Evolutionary conservation across 2,113 vertebrate genomes (phyloP).

Genomic region (Brachypteracias leptosomus): DNA sequence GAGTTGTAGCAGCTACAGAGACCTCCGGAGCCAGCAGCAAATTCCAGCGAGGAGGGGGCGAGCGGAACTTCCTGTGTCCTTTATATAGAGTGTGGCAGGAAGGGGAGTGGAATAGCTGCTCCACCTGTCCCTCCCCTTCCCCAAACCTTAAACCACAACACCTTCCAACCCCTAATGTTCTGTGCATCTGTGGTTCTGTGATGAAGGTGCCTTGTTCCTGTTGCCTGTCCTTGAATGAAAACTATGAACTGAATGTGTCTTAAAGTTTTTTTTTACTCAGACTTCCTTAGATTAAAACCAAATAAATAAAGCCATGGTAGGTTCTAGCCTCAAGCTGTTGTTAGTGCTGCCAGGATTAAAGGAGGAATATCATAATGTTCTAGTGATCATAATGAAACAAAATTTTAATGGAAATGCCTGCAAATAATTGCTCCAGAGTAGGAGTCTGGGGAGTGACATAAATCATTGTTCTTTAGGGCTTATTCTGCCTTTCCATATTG

Average conservation of each 20-base stretch:
- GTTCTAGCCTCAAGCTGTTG: not conserved
- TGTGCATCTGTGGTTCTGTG: too few relatives aligned
- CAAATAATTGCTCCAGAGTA: not conserved
- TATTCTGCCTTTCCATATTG: not conserved
- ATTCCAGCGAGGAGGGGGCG: too few relatives aligned
- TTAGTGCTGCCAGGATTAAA: not conserved
- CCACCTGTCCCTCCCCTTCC: too few relatives aligned
- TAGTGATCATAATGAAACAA: not conserved
- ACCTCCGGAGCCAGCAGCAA: too few relatives aligned
- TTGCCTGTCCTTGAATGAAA: not conserved
- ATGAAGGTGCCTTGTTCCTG: not conserved
- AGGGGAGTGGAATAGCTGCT: too few relatives aligned
- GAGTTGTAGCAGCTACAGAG: too few relatives aligned
- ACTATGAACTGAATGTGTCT: not conserved
- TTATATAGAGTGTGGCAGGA: too few relatives aligned
- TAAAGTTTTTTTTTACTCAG: not conserved
- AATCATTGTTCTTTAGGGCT: not conserved
- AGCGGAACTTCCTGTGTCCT: too few relatives aligned
- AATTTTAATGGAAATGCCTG: not conserved
- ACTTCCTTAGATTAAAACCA: not conserved
- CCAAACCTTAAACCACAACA: too few relatives aligned
- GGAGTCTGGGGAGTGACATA: not conserved
- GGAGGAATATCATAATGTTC: not conserved
- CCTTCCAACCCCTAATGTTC: too few relatives aligned
- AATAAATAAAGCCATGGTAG: not conserved